A percentile compares a stretch with the other conserved stretches of the same genome.
phyloP scores from a whole-genome alignment of 2,888 invertebrate genomes.

The Cheilosia grossa region DNA sequence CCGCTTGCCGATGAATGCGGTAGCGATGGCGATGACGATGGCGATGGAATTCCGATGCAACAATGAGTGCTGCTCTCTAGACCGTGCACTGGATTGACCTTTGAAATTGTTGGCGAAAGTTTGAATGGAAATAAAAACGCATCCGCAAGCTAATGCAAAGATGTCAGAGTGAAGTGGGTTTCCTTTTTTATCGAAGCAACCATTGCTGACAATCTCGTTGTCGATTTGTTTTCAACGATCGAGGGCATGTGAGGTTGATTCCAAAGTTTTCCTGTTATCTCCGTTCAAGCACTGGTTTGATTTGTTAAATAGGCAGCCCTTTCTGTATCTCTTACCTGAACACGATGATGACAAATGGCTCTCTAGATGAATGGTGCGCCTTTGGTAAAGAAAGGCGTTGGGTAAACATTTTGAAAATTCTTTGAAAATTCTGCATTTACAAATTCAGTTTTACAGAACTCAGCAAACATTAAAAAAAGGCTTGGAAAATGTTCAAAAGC shows the following conservation, averaged over 20 bases:
- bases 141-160: slow-evolving; percentile 7
- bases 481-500: too few relatives aligned
- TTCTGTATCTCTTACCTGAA: neutral
- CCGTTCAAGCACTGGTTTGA: too few relatives aligned
- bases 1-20: neutral
- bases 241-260: slow-evolving; percentile 3
- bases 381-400: neutral
- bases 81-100: slow-evolving; percentile 33
- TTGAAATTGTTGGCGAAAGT: neutral
- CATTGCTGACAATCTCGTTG: slow-evolving; percentile 10
- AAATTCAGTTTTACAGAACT: too few relatives aligned
- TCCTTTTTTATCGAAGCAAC: neutral
- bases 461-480: too few relatives aligned
- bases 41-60: slow-evolving; percentile 46
- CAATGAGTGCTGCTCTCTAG: slow-evolving; percentile 38
- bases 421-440: too few relatives aligned
- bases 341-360: slow-evolving; percentile 45
- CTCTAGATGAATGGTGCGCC: slow-evolving; percentile 19
- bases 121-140: neutral
- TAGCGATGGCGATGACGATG: neutral
- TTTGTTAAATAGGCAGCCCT: neutral
- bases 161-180: slow-evolving; percentile 17
- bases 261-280: neutral
- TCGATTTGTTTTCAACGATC: slow-evolving; percentile 18
- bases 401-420: too few relatives aligned